phyloP scores from a whole-genome alignment of 2,113 vertebrate species.

The Cepphus grylle region DNA sequence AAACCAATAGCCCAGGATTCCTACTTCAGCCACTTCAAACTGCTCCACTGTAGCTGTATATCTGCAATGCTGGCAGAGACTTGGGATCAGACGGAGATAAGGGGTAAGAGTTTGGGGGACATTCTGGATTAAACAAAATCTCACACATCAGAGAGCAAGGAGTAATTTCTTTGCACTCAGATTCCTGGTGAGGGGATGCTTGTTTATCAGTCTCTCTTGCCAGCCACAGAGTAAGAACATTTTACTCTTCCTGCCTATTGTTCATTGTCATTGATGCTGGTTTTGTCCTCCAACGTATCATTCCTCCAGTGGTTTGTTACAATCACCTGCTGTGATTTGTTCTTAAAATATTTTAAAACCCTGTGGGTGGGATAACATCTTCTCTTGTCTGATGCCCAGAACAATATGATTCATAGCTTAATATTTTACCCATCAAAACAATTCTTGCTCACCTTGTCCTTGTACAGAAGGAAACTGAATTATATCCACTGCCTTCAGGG shows the following conservation, averaged over 20 bases:
- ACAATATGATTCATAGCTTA: neutral
- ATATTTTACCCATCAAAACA: neutral
- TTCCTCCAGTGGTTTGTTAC: neutral
- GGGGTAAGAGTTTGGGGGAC: neutral
- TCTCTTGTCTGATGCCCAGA: neutral
- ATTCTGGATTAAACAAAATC: neutral
- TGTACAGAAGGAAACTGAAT: neutral
- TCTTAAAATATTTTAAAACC: constrained; percentile 27
- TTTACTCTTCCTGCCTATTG: neutral
- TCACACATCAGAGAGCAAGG: neutral
- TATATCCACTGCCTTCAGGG: neutral
- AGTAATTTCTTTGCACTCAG: neutral
- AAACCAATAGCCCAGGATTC: neutral
- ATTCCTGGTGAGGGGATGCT: neutral
- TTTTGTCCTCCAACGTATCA: neutral
- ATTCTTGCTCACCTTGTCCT: neutral
- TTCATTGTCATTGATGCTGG: neutral
- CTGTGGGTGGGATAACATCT: neutral
- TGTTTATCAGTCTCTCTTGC: neutral
- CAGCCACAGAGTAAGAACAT: neutral
- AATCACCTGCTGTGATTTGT: constrained; percentile 14
- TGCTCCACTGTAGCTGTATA: neutral
- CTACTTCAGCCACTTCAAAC: neutral
- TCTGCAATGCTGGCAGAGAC: neutral
- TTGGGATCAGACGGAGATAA: neutral